Evolutionary conservation across 2,797 vertebrate species (phyloP).

Genomic region (Malurus leucopterus): DNA sequence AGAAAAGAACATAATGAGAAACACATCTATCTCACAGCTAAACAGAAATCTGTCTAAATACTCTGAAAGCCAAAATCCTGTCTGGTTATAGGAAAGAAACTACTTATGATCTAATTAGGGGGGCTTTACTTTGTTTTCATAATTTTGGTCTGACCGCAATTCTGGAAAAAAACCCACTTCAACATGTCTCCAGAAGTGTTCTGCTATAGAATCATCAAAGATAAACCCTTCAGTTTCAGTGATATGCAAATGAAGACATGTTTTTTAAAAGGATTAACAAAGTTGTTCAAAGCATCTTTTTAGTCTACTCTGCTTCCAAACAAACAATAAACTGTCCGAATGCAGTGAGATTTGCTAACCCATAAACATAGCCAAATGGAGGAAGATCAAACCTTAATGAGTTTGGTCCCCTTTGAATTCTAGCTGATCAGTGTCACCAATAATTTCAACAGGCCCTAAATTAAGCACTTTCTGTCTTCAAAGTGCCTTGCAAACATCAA

Average conservation of each 20-base stretch:
- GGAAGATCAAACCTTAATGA: constrained; percentile 24
- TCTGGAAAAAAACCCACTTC: neutral
- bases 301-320: constrained; percentile 43
- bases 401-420: constrained; percentile 50
- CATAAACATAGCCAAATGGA: constrained; percentile 34
- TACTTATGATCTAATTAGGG: neutral
- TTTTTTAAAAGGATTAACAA: constrained; percentile 56
- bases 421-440: constrained; percentile 57
- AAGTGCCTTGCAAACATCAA: constrained; percentile 37
- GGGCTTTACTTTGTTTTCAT: neutral
- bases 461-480: constrained; percentile 57
- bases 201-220: constrained; percentile 20
- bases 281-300: constrained; percentile 49
- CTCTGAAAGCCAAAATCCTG: neutral
- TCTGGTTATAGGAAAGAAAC: neutral
- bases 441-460: constrained; percentile 62
- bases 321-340: constrained; percentile 41
- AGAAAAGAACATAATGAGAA: neutral
- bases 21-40: neutral
- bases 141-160: neutral
- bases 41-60: neutral
- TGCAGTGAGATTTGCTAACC: constrained; percentile 34
- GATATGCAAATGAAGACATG: constrained; percentile 39
- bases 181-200: neutral
- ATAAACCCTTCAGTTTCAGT: constrained; percentile 41